Conservation (phyloP, 2,888 invertebrate species). For the Noctuana brunneofusca region DNA sequence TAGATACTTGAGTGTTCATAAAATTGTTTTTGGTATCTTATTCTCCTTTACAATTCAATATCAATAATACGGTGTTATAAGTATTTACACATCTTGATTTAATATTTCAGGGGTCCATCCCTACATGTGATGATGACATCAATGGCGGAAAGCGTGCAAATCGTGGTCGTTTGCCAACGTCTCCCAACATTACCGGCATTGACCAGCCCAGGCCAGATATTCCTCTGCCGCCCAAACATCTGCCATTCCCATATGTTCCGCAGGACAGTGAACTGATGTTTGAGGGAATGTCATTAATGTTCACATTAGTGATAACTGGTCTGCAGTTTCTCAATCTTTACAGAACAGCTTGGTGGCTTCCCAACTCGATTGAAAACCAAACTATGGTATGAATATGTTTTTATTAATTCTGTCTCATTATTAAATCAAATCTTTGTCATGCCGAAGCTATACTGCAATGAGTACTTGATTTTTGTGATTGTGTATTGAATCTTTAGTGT, state of each 20-base stretch:
- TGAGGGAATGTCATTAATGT: constrained; percentile 92
- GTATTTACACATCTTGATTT: background rate
- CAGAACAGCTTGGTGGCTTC: constrained; percentile 98
- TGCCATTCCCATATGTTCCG: constrained; percentile 90
- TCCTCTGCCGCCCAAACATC: constrained; percentile 88
- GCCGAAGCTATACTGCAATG: too few relatives aligned
- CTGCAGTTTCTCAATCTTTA: constrained; percentile 97
- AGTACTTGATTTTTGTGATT: too few relatives aligned
- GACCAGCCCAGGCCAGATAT: constrained; percentile 56
- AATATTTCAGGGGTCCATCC: constrained; percentile 37
- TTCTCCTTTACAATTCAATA: background rate
- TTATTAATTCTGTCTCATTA: background rate
- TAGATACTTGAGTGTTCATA: too few relatives aligned
- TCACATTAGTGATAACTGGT: constrained; percentile 89
- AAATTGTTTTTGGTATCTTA: background rate
- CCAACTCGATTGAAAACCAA: constrained; percentile 93
- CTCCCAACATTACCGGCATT: constrained; percentile 41
- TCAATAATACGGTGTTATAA: background rate
- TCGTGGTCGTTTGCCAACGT: constrained; percentile 50
- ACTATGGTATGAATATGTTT: constrained; percentile 87
- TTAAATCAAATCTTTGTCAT: too few relatives aligned
- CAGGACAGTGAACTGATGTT: constrained; percentile 91
- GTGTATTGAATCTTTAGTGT: too few relatives aligned
- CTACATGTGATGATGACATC: constrained; percentile 62
- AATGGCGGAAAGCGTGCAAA: constrained; percentile 60